A percentile compares a stretch with the other conserved stretches of the same genome.
Conservation (phyloP, 2,797 vertebrate species). For the Scarus forsteni region DNA sequence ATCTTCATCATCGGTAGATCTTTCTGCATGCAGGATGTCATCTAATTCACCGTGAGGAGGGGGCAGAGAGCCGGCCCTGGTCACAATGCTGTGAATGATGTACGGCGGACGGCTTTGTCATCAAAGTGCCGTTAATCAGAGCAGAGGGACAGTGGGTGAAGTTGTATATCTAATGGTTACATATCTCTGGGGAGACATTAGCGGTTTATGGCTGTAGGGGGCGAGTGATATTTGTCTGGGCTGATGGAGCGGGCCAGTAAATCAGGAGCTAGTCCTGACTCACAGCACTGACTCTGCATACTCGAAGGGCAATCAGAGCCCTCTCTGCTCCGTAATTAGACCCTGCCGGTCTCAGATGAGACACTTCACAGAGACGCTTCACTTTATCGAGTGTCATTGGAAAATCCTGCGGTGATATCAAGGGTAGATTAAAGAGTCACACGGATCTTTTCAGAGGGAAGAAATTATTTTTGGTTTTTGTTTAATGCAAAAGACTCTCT, state of each 20-base stretch:
- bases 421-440: conserved; percentile 26
- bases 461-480: conserved; percentile 53
- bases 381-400: conserved; percentile 57
- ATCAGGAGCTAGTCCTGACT: conserved; percentile 63
- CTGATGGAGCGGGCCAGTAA: conserved; percentile 73
- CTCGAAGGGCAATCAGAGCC: conserved; percentile 72
- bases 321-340: conserved; percentile 71
- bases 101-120: conserved; percentile 68
- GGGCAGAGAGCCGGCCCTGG: conserved; percentile 39
- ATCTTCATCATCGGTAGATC: conserved; percentile 61
- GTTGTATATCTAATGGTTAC: conserved; percentile 80
- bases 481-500: conserved; percentile 44
- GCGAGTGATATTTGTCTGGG: conserved; percentile 78
- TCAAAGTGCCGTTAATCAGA: conserved; percentile 74
- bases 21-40: conserved; percentile 57
- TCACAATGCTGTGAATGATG: conserved; percentile 62
- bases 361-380: conserved; percentile 55
- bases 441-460: conserved; percentile 28
- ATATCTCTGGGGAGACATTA: conserved; percentile 71
- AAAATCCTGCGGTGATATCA: conserved; percentile 50
- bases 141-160: conserved; percentile 63
- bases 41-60: conserved; percentile 54
- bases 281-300: conserved; percentile 61
- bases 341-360: conserved; percentile 59
- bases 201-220: conserved; percentile 69